These are phyloP conservation scores for Noctilio leporinus DNA, from an alignment of 2,113 vertebrate genomes.

Conservation along the genomic window DNA sequence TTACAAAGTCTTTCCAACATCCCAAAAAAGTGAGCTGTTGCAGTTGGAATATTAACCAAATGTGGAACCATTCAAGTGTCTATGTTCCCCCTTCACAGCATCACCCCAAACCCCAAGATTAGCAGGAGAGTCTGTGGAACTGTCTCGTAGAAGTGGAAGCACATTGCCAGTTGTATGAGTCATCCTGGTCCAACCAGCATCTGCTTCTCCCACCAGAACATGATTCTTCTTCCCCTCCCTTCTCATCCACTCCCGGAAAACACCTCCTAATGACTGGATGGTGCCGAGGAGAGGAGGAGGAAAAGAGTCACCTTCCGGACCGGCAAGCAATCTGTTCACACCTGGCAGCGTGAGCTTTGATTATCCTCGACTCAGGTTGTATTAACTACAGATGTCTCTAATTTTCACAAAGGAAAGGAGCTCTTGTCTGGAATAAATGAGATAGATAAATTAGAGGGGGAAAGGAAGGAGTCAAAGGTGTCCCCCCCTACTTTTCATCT, in stretches of 20 bases:
- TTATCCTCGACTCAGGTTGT: background rate
- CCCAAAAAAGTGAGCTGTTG: background rate
- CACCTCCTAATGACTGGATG: conserved; percentile 26
- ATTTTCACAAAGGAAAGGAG: conserved; percentile 66
- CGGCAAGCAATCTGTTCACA: conserved; percentile 39
- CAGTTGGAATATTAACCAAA: background rate
- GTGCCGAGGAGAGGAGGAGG: conserved; percentile 7
- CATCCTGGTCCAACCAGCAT: background rate
- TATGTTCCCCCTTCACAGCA: background rate
- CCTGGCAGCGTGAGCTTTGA: conserved; percentile 19
- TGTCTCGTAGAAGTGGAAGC: background rate
- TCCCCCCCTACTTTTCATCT: conserved; percentile 72
- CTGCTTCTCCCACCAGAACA: conserved; percentile 18
- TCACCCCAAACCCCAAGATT: background rate
- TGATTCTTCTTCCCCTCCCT: background rate
- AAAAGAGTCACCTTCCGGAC: conserved; percentile 11
- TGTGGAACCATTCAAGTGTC: background rate
- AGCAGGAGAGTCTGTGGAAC: background rate
- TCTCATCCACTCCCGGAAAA: conserved; percentile 7
- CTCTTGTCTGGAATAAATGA: conserved; percentile 72
- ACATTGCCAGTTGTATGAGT: background rate
- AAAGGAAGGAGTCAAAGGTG: conserved; percentile 62
- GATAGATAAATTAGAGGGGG: conserved; percentile 70
- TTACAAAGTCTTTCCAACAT: background rate
- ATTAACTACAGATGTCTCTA: conserved; percentile 67